Evolutionary conservation across 2,797 vertebrate genomes (phyloP), one percentile per base, ranked within the genome.

Genomic region (Sparus aurata): DNA sequence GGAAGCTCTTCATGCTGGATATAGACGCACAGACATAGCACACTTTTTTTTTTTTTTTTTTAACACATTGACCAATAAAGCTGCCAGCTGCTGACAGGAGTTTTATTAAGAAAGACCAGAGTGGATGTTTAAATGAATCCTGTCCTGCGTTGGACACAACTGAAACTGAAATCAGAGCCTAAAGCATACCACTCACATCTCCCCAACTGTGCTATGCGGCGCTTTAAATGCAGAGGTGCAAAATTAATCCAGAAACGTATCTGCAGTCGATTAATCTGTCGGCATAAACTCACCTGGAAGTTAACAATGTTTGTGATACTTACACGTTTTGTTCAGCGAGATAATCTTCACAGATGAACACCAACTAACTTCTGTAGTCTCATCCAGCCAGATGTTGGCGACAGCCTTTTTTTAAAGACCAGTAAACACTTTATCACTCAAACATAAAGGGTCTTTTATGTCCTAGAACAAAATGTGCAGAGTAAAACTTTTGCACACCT

Each of bases 1-100:
- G 84, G 91, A 93, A 92, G 61, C 27, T 63, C 66, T 60, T 69
- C 75, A 57, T 12, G 71, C 77, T 82, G 72, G 80, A 92, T 88
- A 79, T 89, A 89, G 83, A 86, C 47, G 46, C 55, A 57, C 58
- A 57, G 77, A 64, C 54, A 49, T 50, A 52, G 64, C 71, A 72
- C 49, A 25, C 18, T 38, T 38, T 38, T 34, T 25, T n/a, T n/a
- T n/a, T n/a, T n/a, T n/a, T n/a, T n/a, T n/a, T 25, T 64, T 73
- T 43, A n/a, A 75, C 52, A 45, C 62, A 57, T 11, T 69, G 45
- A 52, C 47, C 17, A 34, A 52, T 70, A 34, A 69, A 54, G 49
- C 58, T 57, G 68, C 73, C 73, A 77, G 83, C 72, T 73, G 78
- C 57, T 75, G 64, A 69, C 61, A 47, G 59, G 71, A 55, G 55